These are phyloP conservation scores for Aviceda subcristata DNA, from an alignment of 2,113 vertebrate species.

Conservation along the genomic window DNA sequence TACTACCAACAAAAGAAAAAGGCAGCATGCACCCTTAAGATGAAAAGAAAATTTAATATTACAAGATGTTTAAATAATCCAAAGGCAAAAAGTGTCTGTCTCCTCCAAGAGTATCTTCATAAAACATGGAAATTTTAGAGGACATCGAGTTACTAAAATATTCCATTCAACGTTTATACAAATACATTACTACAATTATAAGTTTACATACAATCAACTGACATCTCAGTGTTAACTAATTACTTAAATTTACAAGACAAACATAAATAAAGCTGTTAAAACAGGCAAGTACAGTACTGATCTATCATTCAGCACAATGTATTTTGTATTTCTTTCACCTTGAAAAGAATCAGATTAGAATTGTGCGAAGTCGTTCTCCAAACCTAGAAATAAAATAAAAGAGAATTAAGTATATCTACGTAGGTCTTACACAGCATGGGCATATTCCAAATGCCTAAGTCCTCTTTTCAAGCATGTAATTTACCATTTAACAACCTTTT, in stretches of 20 bases:
- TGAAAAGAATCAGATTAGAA: constrained; percentile 68
- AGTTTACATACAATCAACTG: constrained; percentile 81
- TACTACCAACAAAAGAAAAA: constrained; percentile 78
- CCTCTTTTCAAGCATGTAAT: constrained; percentile 36
- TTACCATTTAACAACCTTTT: constrained; percentile 46
- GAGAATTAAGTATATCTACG: constrained; percentile 62
- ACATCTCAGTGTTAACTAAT: constrained; percentile 72
- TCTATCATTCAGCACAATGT: constrained; percentile 74
- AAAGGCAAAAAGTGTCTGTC: constrained; percentile 61
- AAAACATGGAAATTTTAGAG: constrained; percentile 68
- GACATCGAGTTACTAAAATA: constrained; percentile 83
- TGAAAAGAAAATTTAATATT: constrained; percentile 67
- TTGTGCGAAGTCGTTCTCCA: constrained; percentile 62
- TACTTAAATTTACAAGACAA: constrained; percentile 85
- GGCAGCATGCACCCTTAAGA: constrained; percentile 76
- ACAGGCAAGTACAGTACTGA: constrained; percentile 86
- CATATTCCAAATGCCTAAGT: constrained; percentile 40
- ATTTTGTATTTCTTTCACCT: constrained; percentile 62
- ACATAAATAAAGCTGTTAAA: constrained; percentile 95
- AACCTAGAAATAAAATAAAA: constrained; percentile 64
- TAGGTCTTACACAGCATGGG: constrained; percentile 62
- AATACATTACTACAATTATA: constrained; percentile 83
- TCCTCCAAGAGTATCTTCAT: constrained; percentile 60
- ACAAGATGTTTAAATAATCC: constrained; percentile 70
- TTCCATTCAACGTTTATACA: constrained; percentile 76